phyloP scores from a whole-genome alignment of 2,888 invertebrate genomes.

The Orchestes rusci region DNA sequence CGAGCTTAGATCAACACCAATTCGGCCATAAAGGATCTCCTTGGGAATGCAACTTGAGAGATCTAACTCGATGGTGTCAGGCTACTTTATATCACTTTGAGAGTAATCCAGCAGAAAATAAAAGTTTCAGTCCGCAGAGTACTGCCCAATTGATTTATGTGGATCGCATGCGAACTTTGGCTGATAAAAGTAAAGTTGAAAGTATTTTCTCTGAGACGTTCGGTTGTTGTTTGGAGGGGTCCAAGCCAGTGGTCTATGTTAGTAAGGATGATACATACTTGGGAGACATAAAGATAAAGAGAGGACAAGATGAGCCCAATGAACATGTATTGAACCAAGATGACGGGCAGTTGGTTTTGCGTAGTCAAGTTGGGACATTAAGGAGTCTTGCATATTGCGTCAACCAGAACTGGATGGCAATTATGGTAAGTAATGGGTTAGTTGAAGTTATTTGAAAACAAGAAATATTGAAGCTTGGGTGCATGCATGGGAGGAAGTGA shows the following conservation, averaged over 20 bases:
- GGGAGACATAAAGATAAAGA: conserved; percentile 54
- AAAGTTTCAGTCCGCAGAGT: conserved; percentile 47
- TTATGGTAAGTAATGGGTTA: conserved; percentile 58
- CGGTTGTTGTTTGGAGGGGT: conserved; percentile 47
- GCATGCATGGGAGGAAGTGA: too few relatives aligned
- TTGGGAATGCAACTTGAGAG: conserved; percentile 96
- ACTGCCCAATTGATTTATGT: conserved; percentile 72
- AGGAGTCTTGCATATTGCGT: conserved; percentile 81
- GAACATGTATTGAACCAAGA: conserved; percentile 35
- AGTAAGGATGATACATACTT: conserved; percentile 53
- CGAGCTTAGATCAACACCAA: conserved; percentile 53
- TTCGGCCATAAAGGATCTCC: conserved; percentile 84
- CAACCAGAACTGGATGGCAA: conserved; percentile 86
- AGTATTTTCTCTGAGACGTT: conserved; percentile 46
- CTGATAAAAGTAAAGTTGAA: conserved; percentile 68
- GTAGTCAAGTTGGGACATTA: conserved; percentile 58
- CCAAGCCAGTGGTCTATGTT: conserved; percentile 52
- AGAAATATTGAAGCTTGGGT: too few relatives aligned
- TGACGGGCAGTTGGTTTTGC: conserved; percentile 44
- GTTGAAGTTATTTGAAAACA: too few relatives aligned
- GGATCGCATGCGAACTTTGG: conserved; percentile 74
- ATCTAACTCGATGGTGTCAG: conserved; percentile 90
- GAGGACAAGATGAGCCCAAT: conserved; percentile 31
- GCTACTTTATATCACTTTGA: conserved; percentile 50
- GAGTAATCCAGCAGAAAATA: conserved; percentile 8